A percentile compares a stretch with the other conserved stretches of the same genome.
Evolutionary conservation across 1,140 invertebrate species (phyloP).

Genomic region (Ditylenchus dipsaci): DNA sequence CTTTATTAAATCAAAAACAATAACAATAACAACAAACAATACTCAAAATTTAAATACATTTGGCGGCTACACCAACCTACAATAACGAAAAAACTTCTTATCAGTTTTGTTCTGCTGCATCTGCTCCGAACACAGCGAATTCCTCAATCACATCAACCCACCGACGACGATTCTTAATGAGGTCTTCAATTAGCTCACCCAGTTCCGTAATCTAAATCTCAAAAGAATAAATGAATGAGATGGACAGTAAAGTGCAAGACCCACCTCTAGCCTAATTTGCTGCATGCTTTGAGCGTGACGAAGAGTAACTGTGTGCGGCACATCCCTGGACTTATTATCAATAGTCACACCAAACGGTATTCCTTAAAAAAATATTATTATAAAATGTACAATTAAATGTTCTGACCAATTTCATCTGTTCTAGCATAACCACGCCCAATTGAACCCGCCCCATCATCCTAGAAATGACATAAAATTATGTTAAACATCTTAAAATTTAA

Average conservation of each 20-base stretch:
- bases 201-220: slow-evolving; percentile 29
- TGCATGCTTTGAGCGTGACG: slow-evolving; percentile 87
- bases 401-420: slow-evolving; percentile 87
- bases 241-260: slow-evolving; percentile 40
- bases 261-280: slow-evolving; percentile 82
- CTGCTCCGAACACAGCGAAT: slow-evolving; percentile 30
- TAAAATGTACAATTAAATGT: no score
- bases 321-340: slow-evolving; percentile 89
- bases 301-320: slow-evolving; percentile 81
- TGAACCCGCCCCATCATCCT: slow-evolving; percentile 80
- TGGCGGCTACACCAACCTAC: no score
- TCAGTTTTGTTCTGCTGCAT: not conserved
- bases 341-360: slow-evolving; percentile 97
- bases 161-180: slow-evolving; percentile 14
- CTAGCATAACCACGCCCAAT: slow-evolving; percentile 83
- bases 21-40: no score
- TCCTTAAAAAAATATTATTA: no score
- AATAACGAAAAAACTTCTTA: no score
- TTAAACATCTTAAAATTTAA: no score
- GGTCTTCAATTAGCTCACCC: slow-evolving; percentile 15
- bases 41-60: no score
- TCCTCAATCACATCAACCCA: slow-evolving; percentile 20
- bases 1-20: no score
- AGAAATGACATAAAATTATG: slow-evolving; percentile 1
- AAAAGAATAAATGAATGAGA: not conserved